A percentile compares a stretch with the other conserved stretches of the same genome.
Conservation (phyloP, 1,140 invertebrate species). For the Drosophila suzukii region DNA sequence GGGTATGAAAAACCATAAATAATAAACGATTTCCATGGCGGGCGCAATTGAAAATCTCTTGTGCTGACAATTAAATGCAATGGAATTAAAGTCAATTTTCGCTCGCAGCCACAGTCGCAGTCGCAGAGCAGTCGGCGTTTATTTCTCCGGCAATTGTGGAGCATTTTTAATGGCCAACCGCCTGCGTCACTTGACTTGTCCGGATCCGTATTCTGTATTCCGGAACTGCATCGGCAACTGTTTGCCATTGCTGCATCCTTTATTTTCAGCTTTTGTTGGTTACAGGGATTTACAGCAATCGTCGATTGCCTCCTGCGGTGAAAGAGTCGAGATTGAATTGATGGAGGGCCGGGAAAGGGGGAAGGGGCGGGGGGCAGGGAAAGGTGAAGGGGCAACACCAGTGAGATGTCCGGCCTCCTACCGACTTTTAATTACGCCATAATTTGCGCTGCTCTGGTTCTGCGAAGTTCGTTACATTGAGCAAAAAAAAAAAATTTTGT, state of each 20-base stretch:
- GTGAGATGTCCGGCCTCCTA: constrained; percentile 19
- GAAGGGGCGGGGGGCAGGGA: too few relatives aligned
- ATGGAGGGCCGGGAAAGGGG: background rate
- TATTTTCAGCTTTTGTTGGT: constrained; percentile 35
- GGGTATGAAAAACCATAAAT: constrained; percentile 60
- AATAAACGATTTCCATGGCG: constrained; percentile 62
- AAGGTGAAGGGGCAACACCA: background rate
- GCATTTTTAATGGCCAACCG: constrained; percentile 49
- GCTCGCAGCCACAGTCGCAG: constrained; percentile 12
- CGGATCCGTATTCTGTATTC: constrained; percentile 11
- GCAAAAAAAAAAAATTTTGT: background rate
- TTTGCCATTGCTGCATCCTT: constrained; percentile 46
- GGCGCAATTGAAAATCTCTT: constrained; percentile 59
- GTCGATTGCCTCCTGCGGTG: constrained; percentile 45
- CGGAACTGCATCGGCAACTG: constrained; percentile 55
- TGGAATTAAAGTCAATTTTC: constrained; percentile 56
- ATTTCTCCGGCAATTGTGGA: constrained; percentile 39
- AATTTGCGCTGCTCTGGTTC: constrained; percentile 52
- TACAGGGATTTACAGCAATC: constrained; percentile 70
- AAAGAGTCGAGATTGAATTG: constrained; percentile 26
- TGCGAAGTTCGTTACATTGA: constrained; percentile 11
- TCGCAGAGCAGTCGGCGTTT: constrained; percentile 8
- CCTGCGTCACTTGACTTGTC: constrained; percentile 60
- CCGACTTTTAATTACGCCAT: constrained; percentile 76
- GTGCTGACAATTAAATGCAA: constrained; percentile 58